Evolutionary conservation across 2,797 vertebrate species (phyloP).

Genomic region (Cryptoprocta ferox): DNA sequence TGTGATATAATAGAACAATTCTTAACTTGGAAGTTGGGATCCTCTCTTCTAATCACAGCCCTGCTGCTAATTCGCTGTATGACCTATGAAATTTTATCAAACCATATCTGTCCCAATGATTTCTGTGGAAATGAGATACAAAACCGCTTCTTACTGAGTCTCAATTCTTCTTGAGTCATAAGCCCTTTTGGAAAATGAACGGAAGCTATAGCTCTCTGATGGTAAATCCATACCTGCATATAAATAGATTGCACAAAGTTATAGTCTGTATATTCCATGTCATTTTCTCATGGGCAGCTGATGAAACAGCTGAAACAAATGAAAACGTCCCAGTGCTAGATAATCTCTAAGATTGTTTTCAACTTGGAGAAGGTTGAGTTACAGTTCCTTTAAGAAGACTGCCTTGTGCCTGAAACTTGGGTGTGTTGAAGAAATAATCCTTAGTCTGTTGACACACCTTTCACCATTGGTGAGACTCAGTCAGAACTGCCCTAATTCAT

Average conservation of each 20-base stretch:
- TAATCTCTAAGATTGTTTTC: background rate
- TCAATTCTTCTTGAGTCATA: background rate
- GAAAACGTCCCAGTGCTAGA: background rate
- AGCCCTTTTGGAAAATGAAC: background rate
- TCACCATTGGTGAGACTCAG: background rate
- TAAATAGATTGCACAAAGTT: background rate
- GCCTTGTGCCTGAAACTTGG: background rate
- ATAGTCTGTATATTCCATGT: background rate
- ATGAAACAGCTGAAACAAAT: background rate
- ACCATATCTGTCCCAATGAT: background rate
- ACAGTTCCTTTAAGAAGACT: conserved; percentile 16
- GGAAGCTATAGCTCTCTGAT: background rate
- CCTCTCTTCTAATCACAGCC: background rate
- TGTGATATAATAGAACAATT: background rate
- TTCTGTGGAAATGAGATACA: background rate
- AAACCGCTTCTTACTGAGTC: background rate
- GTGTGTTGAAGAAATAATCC: background rate
- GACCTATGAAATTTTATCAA: background rate
- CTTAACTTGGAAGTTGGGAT: background rate
- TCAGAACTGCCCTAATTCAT: background rate
- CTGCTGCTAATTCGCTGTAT: background rate
- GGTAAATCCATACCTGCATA: background rate
- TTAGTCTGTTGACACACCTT: background rate
- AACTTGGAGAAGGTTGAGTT: background rate
- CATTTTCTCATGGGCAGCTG: background rate